Evolutionary conservation across 1,140 invertebrate species (phyloP), one percentile per base, ranked within the genome.

Genomic region (Semibalanus balanoides): DNA sequence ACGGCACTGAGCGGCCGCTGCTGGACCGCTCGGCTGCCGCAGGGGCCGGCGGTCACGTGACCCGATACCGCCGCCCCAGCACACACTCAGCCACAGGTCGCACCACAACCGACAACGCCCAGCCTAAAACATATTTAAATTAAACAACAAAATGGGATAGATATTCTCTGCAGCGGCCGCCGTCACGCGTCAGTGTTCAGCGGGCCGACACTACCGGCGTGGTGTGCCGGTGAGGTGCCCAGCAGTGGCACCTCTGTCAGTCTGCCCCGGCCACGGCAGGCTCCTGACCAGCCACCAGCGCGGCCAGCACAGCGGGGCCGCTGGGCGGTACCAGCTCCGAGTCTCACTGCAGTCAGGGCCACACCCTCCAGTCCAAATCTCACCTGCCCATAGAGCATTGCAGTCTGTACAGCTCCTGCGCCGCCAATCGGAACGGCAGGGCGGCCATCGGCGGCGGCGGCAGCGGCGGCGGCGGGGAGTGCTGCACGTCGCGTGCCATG

Each of bases 371-470:
- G 74, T 0, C 51, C 73, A 31, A 76, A 11, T 30, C 31, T 74
- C 70, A 76, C 75, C 27, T 76, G 75, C 31, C 70, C 51, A 70
- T 64, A 75, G 81, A 74, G 81, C 76, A 51, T 79, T 74, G 72
- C 75, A 28, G 28, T 30, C 74, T 19, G 29, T 51, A n/a, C 40
- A 35, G 30, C 70, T 27, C 64, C 22, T 30, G 70, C 40, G 31
- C 25, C 31, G 72, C 43, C 30, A 31, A 19, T 22, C 64, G 51
- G 74, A 73, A 76, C 27, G 70, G 29, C 28, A 72, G 43, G 40
- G 73, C 75, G 81, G 74, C 79, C 74, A 29, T 81, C 76, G 64
- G 81, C 80, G 74, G 78, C 76, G 76, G 64, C 75, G 31, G 74
- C 75, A 74, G 78, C 74, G 73, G 74, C 76, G 76, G 77, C 76